These are phyloP conservation scores for Pemphredon lugubris DNA, from an alignment of 2,888 invertebrate species.

Conservation along the genomic window DNA sequence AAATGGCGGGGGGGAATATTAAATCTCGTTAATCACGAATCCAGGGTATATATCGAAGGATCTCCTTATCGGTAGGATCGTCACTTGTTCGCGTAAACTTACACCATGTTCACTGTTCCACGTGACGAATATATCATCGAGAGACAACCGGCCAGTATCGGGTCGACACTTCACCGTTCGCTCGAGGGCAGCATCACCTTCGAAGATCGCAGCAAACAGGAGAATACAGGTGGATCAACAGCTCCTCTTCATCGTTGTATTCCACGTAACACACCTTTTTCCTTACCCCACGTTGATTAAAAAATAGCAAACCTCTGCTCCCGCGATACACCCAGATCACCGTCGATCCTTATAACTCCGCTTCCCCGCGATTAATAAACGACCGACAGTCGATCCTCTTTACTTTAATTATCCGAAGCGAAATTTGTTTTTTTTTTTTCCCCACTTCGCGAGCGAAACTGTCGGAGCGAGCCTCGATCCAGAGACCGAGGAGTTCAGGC, in stretches of 20 bases:
- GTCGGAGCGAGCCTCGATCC: background rate
- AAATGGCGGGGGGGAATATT: too few species aligned
- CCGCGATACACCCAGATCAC: background rate
- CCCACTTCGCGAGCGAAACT: background rate
- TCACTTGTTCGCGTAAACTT: conserved; percentile 24
- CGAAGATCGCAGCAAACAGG: background rate
- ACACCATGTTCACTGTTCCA: conserved; percentile 45
- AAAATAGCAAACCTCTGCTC: background rate
- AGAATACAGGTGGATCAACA: conserved; percentile 17
- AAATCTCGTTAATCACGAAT: too few species aligned
- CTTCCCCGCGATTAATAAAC: background rate
- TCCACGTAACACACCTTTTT: background rate
- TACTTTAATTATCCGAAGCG: background rate
- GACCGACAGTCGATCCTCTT: too few species aligned
- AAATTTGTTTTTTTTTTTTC: background rate
- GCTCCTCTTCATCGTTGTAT: background rate
- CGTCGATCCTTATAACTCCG: background rate
- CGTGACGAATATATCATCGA: conserved; percentile 11
- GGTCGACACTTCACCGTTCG: conserved; percentile 1
- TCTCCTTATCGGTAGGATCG: background rate
- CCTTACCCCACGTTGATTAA: background rate
- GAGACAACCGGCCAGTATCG: conserved; percentile 1
- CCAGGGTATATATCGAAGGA: too few species aligned
- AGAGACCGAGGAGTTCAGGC: background rate
- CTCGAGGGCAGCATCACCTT: conserved; percentile 24